Evolutionary conservation across 1,140 invertebrate species (phyloP), one percentile per base, ranked within the genome.

Genomic region (Nebria ingens): DNA sequence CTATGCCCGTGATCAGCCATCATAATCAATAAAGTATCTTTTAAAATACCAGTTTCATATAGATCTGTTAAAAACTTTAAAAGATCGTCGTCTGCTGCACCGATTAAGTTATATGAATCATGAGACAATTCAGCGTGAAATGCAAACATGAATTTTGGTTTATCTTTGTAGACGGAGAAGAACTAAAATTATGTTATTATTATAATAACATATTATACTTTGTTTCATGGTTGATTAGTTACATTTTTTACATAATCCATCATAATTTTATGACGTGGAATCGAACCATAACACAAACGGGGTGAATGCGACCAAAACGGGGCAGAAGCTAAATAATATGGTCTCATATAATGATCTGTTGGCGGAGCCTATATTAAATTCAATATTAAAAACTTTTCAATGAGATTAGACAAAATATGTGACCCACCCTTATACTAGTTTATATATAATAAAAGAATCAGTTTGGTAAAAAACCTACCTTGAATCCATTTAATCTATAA

Each of bases 81-180:
- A 4, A 86, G 68, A 67, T 89, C 88, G 1, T 84, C 74, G 69
- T 94, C 93, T 0, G 85, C 82, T 3, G 79, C 77, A 29, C 82
- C 79, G 19, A 93, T 79, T 62, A 85, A 72, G 72, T 91, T 89
- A 63, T 85, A 84, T 61, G 90, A 82, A 67, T 93, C 85, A 64
- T 96, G 88, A 2, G 89, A 93, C n/a, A 96, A 76, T 66, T 93
- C 91, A 0, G 83, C 84, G 65, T 94, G 89, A 76, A 90, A 93
- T 21, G 84, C 85, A 68, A 97, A 93, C 0, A 82, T 71, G 68
- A 94, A 97, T 62, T 86, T 86, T 2, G 85, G 87, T 55, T 80
- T 76, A 1, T 83, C 60, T 68, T 79, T 69, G 76, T 86, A 82
- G 68, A 81, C 79, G 75, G 64, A 50, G 71, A 71, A 62, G 57